Conservation (phyloP, 2,113 vertebrate genomes). For the Chionis minor region DNA sequence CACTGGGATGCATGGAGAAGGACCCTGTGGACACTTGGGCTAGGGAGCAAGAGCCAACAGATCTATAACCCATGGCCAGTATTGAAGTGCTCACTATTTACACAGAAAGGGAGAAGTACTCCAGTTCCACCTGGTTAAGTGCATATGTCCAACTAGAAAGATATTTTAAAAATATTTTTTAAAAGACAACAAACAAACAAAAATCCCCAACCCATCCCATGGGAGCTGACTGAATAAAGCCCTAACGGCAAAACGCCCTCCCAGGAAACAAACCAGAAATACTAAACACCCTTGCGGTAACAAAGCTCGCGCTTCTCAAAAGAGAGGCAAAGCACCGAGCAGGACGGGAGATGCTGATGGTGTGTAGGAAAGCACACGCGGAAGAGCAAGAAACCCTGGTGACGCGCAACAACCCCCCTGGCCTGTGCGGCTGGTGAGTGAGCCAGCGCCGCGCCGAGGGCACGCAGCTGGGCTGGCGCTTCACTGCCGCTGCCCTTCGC, state of each 20-base stretch:
- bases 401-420: not conserved
- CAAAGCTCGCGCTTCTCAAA: not conserved
- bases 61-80: not conserved
- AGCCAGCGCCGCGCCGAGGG: not conserved
- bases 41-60: not conserved
- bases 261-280: rapidly evolving
- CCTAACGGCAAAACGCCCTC: not conserved
- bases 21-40: too few relatives aligned
- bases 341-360: not conserved
- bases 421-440: not conserved
- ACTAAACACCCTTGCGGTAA: rapidly evolving
- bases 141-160: not conserved
- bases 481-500: not conserved
- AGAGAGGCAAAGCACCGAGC: not conserved
- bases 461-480: rapidly evolving
- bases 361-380: rapidly evolving
- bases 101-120: not conserved
- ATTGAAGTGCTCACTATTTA: rapidly evolving
- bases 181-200: not conserved
- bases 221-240: not conserved
- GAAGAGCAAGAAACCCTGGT: not conserved
- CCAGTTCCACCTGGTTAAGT: not conserved
- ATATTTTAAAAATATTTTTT: not conserved
- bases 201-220: not conserved
- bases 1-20: not conserved